Base-by-base conservation (phyloP, 35 echinoderm and acorn worm species). In the Strongylocentrotus purpuratus region DNA sequence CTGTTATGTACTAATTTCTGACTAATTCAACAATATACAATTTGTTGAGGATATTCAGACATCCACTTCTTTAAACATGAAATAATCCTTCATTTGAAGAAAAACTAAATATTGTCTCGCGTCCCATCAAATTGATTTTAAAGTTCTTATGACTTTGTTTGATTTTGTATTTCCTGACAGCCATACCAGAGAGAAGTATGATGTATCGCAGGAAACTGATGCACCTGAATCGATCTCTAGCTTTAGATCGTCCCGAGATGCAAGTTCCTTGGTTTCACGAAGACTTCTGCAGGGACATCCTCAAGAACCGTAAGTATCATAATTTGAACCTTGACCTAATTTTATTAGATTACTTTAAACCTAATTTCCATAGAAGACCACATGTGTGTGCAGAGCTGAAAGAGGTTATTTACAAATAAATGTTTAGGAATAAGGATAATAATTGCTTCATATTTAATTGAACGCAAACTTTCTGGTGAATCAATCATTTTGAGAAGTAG, bases 251-350 rank as follows among this genome's bases (percentile, higher is more conserved):
- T 47, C 97, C 96, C 0, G 97, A 99, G 46, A 88, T 97, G 31
- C 96, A 97, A 47, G 94, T 99, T 7, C 98, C 98, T 13, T 99
- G 98, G 98, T 99, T 99, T 45, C 97, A 99, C 86, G 97, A 99
- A 94, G 96, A 99, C 31, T 97, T 96, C 50, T 97, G 97, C 48
- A 86, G 95, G 55, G 95, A 96, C 18, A 95, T 97, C 2, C 95
- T 99, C 60, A 96, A 97, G 88, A 96, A 85, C 61, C 94, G 98
- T 99, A 95, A 99, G 98, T 97, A 20, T 45, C 2, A 10, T 33
- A 89, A 78, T 12, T 55, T 2, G 50, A 41, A 41, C n/a, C 6
- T 8, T 52, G 6, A 52, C 8, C 48, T 10, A 52, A 10, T 8
- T 10, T 8, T n/a, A n/a, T n/a, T 52, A 10, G 15, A 55, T 55